Evolutionary conservation across 35 echinoderm and acorn worm genomes (phyloP).

Genomic region (Lytechinus variegatus): DNA sequence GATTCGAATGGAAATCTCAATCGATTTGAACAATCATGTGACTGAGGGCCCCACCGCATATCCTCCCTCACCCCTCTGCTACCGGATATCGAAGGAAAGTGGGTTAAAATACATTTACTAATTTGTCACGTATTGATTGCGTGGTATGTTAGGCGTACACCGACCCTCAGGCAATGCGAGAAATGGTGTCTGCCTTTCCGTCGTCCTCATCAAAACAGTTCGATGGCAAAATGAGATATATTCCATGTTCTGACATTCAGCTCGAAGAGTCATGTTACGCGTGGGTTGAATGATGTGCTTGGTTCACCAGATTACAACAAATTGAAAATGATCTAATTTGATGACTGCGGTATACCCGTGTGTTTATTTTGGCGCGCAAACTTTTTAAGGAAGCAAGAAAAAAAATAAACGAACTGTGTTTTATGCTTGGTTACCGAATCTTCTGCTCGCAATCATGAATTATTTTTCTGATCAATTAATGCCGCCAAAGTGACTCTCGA

Average conservation of each 20-base stretch:
- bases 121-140: neutral
- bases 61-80: neutral
- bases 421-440: neutral
- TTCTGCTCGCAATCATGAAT: neutral
- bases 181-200: neutral
- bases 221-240: neutral
- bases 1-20: neutral
- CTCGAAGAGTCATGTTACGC: neutral
- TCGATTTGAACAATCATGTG: neutral
- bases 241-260: neutral
- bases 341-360: neutral
- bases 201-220: neutral
- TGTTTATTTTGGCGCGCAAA: too few relatives aligned
- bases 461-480: neutral
- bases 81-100: neutral
- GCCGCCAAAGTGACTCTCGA: neutral
- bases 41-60: neutral
- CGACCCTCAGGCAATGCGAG: neutral
- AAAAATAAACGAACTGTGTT: neutral
- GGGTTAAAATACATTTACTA: neutral
- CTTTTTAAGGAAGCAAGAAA: neutral
- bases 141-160: neutral
- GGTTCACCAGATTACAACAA: neutral
- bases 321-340: neutral
- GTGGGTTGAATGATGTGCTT: neutral